A percentile compares a stretch with the other conserved stretches of the same genome.
Conservation (phyloP, 1,140 invertebrate species). For the Diorhabda elongata region DNA sequence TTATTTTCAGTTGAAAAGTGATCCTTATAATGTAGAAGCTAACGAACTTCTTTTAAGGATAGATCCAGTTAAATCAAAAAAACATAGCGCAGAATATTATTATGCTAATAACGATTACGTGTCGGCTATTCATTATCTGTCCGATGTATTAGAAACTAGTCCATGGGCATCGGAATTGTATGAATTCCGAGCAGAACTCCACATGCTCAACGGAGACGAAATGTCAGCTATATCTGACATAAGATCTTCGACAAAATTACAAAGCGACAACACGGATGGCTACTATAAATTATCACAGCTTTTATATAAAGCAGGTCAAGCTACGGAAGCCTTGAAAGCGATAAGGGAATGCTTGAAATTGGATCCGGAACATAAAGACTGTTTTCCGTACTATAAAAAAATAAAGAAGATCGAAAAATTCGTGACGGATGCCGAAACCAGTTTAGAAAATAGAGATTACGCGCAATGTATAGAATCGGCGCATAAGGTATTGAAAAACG, state of each 20-base stretch:
- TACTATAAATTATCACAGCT: constrained; percentile 79
- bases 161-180: constrained; percentile 84
- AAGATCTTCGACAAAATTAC: constrained; percentile 84
- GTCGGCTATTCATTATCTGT: constrained; percentile 67
- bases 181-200: constrained; percentile 81
- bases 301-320: constrained; percentile 87
- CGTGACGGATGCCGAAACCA: constrained; percentile 68
- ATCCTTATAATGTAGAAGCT: constrained; percentile 77
- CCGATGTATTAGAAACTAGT: constrained; percentile 76
- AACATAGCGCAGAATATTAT: constrained; percentile 64
- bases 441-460: constrained; percentile 66
- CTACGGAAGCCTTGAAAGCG: constrained; percentile 85
- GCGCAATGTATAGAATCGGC: constrained; percentile 72
- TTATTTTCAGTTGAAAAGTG: constrained; percentile 58
- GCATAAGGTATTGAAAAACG: constrained; percentile 56
- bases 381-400: constrained; percentile 95
- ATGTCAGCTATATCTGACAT: constrained; percentile 88
- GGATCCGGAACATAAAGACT: constrained; percentile 96
- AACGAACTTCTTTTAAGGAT: constrained; percentile 61
- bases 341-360: constrained; percentile 96
- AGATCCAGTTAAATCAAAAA: constrained; percentile 60
- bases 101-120: constrained; percentile 64
- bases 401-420: constrained; percentile 93
- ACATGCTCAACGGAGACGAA: constrained; percentile 73
- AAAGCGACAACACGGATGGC: constrained; percentile 86